phyloP scores from a whole-genome alignment of 2,113 vertebrate genomes.

The Nerophis ophidion region DNA sequence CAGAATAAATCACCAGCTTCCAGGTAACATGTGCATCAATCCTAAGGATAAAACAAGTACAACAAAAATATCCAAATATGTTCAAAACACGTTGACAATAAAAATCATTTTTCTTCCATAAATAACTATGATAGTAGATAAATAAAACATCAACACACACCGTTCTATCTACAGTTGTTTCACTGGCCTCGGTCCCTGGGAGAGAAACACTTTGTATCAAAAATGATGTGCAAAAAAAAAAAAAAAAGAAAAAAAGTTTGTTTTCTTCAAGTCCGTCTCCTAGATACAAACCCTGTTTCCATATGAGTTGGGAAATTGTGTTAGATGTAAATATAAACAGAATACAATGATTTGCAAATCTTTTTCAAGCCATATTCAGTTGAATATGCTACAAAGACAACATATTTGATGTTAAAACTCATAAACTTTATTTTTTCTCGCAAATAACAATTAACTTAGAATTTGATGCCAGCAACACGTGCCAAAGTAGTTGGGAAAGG shows the following conservation, averaged over 20 bases:
- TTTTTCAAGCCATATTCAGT: too few relatives aligned
- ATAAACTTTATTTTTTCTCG: too few relatives aligned
- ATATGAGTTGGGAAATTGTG: too few relatives aligned
- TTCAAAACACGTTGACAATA: slow-evolving; percentile 63
- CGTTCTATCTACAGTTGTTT: slow-evolving; percentile 58
- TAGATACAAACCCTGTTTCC: too few relatives aligned
- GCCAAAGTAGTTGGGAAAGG: too few relatives aligned
- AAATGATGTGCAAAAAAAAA: slow-evolving; percentile 50
- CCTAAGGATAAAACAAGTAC: slow-evolving; percentile 48
- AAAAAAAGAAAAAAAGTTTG: slow-evolving; percentile 11
- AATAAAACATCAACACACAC: slow-evolving; percentile 54
- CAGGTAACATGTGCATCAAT: slow-evolving; percentile 27
- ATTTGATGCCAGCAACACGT: too few relatives aligned
- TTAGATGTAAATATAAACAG: too few relatives aligned
- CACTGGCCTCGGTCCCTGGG: slow-evolving; percentile 55
- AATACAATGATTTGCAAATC: too few relatives aligned
- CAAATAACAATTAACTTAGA: too few relatives aligned
- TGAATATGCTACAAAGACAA: too few relatives aligned
- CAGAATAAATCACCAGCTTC: slow-evolving; percentile 28
- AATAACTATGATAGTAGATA: slow-evolving; percentile 53
- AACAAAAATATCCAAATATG: slow-evolving; percentile 68
- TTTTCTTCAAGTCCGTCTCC: slow-evolving; percentile 47
- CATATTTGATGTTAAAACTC: too few relatives aligned
- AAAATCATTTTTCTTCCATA: slow-evolving; percentile 43
- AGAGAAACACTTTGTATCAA: slow-evolving; percentile 47